Base-by-base conservation (phyloP, 2,797 vertebrate species). In the Allobates femoralis region DNA sequence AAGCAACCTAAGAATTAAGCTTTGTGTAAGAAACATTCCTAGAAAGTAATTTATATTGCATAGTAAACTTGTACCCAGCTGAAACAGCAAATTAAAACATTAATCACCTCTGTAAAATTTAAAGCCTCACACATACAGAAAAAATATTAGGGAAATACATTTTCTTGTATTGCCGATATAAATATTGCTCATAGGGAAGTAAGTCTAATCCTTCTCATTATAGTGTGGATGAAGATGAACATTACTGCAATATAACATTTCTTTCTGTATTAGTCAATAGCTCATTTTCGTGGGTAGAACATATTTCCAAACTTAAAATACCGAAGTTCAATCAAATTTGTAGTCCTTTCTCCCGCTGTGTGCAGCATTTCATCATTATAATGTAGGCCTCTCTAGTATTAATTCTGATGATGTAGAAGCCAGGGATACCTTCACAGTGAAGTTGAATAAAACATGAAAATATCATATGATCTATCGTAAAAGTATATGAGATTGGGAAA, bases 51-150 rank as follows among this genome's bases (percentile, higher is more conserved):
- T 95, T 95, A 95, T 95, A 94, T 93, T 93, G 92, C 93, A 90
- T 92, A 91, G 94, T 94, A 96, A 95, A 95, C 93, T 94, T 96
- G 94, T 95, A 95, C 92, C 94, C 94, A 94, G 94, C 91, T 91
- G 94, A 94, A 95, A 93, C 90, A 93, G 94, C 95, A 95, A 95
- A 95, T 95, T 95, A 95, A 95, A 94, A 92, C 94, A 95, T 95
- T 95, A 95, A 95, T 95, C 95, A 95, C 93, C 93, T 94, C 93
- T 94, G 91, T 92, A 93, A 94, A 95, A 95, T 95, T 94, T 95
- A 95, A 92, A 90, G 84, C 89, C 89, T 90, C 90, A 90, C 93
- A 93, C 92, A 94, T 94, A 92, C 92, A 93, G 94, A 92, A 93
- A 94, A 93, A 93, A 93, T 94, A 95, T 95, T 95, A 95, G 92